A percentile compares a stretch with the other conserved stretches of the same genome.
phyloP scores from a whole-genome alignment of 1,140 invertebrate genomes.

The Episyrphus balteatus region DNA sequence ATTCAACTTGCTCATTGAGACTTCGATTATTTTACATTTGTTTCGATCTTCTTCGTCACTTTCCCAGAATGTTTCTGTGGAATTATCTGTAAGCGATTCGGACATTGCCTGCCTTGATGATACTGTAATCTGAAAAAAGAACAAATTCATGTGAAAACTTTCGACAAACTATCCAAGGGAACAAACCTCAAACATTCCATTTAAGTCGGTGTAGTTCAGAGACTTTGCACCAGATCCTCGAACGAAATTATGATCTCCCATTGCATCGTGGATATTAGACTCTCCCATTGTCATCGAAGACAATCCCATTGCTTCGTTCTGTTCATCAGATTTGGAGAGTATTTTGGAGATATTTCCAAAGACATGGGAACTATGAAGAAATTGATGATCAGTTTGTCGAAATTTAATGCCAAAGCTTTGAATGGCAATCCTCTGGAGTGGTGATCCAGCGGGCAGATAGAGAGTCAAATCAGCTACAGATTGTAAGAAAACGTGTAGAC shows the following conservation, averaged over 20 bases:
- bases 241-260: background rate
- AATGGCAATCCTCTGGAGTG: conserved; percentile 83
- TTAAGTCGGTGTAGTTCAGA: conserved; percentile 23
- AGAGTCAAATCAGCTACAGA: conserved; percentile 88
- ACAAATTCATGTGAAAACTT: no score
- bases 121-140: conserved; percentile 60
- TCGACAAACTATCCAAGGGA: background rate
- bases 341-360: conserved; percentile 96
- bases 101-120: conserved; percentile 91
- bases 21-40: conserved; percentile 69
- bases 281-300: conserved; percentile 12
- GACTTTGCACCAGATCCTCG: conserved; percentile 17
- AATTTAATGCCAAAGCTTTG: conserved; percentile 89
- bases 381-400: conserved; percentile 77
- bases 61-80: conserved; percentile 98
- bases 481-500: conserved; percentile 81
- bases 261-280: conserved; percentile 1
- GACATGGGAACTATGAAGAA: conserved; percentile 86
- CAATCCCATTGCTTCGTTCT: conserved; percentile 38
- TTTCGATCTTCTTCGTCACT: conserved; percentile 93
- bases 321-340: conserved; percentile 82
- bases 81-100: conserved; percentile 81
- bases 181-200: conserved; percentile 29
- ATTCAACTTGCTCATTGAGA: conserved; percentile 36
- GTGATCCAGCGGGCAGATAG: conserved; percentile 73